phyloP scores from a whole-genome alignment of 2,888 invertebrate genomes.

The Galeruca laticollis region DNA sequence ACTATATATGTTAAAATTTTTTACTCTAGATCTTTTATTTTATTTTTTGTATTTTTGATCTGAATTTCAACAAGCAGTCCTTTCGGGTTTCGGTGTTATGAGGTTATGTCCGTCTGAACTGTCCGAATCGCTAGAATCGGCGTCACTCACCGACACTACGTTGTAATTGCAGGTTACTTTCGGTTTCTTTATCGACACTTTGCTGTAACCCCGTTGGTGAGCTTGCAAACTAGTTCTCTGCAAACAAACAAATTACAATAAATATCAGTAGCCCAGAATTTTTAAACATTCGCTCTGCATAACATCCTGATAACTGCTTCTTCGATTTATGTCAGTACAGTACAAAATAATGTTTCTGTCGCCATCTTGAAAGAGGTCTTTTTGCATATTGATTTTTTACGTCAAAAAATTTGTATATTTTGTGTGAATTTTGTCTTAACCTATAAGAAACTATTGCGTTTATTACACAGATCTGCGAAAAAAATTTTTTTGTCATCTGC shows the following conservation, averaged over 20 bases:
- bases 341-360: too few species aligned
- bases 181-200: conserved; percentile 66
- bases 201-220: conserved; percentile 63
- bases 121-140: conserved; percentile 64
- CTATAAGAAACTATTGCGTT: too few species aligned
- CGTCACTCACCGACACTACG: conserved; percentile 66
- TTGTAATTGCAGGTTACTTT: conserved; percentile 68
- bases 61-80: conserved; percentile 61
- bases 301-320: too few species aligned
- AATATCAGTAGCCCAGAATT: not conserved
- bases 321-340: too few species aligned
- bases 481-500: too few species aligned
- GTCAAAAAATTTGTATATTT: too few species aligned
- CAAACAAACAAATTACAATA: conserved; percentile 45
- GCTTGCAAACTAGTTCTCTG: conserved; percentile 64
- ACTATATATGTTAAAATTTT: conserved; percentile 45
- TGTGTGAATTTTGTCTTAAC: too few species aligned
- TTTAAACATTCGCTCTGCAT: too few species aligned
- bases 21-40: conserved; percentile 28
- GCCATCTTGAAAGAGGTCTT: too few species aligned
- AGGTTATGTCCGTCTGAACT: conserved; percentile 63
- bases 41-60: conserved; percentile 20
- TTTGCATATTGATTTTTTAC: too few species aligned
- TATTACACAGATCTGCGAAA: too few species aligned
- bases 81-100: conserved; percentile 56